Conservation (phyloP, 2,888 invertebrate species). For the Acholoe squamosa region DNA sequence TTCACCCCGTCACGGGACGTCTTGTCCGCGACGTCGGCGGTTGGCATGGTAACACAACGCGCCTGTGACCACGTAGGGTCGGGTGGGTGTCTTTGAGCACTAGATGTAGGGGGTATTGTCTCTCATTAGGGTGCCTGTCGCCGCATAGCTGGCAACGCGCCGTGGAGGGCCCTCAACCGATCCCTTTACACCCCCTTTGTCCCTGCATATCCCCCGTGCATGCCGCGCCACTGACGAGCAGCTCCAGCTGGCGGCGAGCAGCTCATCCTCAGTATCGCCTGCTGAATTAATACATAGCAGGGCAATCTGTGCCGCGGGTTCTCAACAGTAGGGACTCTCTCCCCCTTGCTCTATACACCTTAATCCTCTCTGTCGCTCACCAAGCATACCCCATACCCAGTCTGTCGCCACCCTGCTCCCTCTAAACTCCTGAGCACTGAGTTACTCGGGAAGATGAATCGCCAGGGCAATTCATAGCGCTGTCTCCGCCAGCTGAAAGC, state of each 20-base stretch:
- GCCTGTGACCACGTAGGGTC: no score
- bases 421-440: neutral
- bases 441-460: neutral
- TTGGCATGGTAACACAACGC: no score
- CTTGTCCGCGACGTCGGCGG: neutral
- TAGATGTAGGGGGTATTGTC: neutral
- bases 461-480: neutral
- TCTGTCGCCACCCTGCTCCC: neutral
- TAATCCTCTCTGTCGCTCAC: neutral
- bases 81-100: neutral
- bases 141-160: neutral
- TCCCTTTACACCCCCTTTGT: neutral
- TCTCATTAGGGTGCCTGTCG: neutral
- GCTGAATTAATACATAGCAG: neutral
- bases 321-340: neutral
- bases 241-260: neutral
- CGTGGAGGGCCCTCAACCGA: neutral
- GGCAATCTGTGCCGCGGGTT: no score
- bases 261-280: neutral
- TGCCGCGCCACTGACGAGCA: neutral
- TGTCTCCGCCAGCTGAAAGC: neutral
- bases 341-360: neutral
- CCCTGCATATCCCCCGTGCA: neutral
- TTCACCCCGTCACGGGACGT: neutral
- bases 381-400: neutral